Base-by-base conservation (phyloP, 1,140 invertebrate genomes). In the Ostrea edulis region DNA sequence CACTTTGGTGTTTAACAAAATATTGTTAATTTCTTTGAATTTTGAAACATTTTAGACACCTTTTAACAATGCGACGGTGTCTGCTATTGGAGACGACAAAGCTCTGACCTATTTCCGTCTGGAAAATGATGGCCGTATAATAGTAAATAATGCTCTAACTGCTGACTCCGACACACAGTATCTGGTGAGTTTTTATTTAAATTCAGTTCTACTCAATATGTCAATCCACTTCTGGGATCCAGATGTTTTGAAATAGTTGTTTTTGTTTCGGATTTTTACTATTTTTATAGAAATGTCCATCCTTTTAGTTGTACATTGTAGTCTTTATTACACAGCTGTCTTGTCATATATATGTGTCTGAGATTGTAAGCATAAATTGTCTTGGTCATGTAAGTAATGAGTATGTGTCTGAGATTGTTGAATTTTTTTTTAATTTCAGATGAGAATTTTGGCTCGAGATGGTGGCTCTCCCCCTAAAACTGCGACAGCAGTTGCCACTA, bases 371-470 rank as follows among this genome's bases (percentile, higher is more conserved):
- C 1, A 44, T 5, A 44, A 44, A 44, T 44, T 44, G 5, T 44
- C 35, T 44, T 44, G 35, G 35, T 44, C 35, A 2, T 44, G 35
- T 44, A 2, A 1, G 1, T 44, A 44, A 44, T 44, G 35, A 1
- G 5, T 44, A 44, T 44, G 35, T 44, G 35, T 44, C 35, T 44
- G 35, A 44, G 35, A 44, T 44, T 35, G 54, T 85, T 81, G 22
- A 5, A 20, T 14, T 17, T 82, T 14, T 17, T 82, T 58, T 88
- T 58, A 58, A 83, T 65, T 88, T 89, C 88, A 93, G 93, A 68
- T 91, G 84, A 88, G 93, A 20, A 86, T 93, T 29, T 68, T 87
- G 71, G 90, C 91, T 14, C 84, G 86, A 53, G 93, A 93, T 89
- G 87, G 89, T 51, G 91, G 91, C 11, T 82, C 85, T 14, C 92